Evolutionary conservation across 2,888 invertebrate genomes (phyloP), one percentile per base, ranked within the genome.

Genomic region (Ophion ellenae): DNA sequence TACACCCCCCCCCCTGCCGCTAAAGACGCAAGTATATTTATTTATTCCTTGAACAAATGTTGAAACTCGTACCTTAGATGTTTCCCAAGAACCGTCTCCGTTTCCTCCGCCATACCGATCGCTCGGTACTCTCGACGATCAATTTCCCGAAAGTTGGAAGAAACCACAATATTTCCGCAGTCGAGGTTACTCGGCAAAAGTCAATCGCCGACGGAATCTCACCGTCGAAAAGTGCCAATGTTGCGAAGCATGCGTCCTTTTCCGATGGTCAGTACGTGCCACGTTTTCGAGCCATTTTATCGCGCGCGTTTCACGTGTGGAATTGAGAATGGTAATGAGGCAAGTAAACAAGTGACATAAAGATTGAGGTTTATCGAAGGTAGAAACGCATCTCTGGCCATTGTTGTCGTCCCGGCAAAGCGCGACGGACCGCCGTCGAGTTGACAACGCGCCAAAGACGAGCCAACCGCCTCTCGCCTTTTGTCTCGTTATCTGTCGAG

Each of bases 321-420:
- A 10, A 76, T 53, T 10, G 66, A 53, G 2, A 53, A 64, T 66
- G n/a, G 53, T 7, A 32, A 45, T 2, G 53, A 36, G 53, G 10
- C 24, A 45, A 61, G 20, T 61, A 74, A 75, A 64, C 28, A 7
- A 47, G 17, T 28, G 20, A 32, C 32, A 20, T 32, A 66, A 76
- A 17, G 32, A 20, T 53, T 4, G n/a, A 47, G n/a, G 3, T 75
- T 7, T 64, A 66, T 76, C 14, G 40, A 47, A 40, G 10, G 45
- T 2, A 47, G 2, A 69, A 47, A 24, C 20, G 45, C 69, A 47
- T 24, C 11, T 47, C 69, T 10, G 20, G 47, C 10, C 69, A 69
- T 69, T 66, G 53, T 76, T 66, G 63, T 63, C 28, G 47, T 76
- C 66, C 69, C 76, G 66, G 76, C 53, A 28, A 66, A 11, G 32